Percentiles rank a stretch among this genome's conserved stretches.
Evolutionary conservation across 2,888 invertebrate genomes (phyloP).

Genomic region (Seira ritae): DNA sequence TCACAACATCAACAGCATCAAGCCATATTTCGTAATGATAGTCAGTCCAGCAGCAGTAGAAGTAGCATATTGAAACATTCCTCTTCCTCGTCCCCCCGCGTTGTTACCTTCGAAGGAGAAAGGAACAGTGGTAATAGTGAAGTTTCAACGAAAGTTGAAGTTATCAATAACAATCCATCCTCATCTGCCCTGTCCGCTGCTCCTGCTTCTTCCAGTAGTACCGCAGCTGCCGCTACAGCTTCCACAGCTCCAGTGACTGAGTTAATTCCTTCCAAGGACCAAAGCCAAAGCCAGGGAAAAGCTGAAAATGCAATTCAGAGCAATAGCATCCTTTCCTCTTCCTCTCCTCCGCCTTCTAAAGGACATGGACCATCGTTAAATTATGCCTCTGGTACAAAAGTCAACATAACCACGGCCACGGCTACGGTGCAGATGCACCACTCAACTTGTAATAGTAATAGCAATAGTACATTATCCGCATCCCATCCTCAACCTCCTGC

Average conservation of each 20-base stretch:
- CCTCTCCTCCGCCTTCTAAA: not conserved
- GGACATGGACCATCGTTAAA: no score
- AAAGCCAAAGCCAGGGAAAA: constrained; percentile 1
- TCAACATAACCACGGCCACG: no score
- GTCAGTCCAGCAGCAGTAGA: constrained; percentile 47
- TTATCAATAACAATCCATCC: constrained; percentile 62
- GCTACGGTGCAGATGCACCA: no score
- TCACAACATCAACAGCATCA: constrained; percentile 29
- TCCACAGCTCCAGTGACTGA: constrained; percentile 57
- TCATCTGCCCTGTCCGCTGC: no score
- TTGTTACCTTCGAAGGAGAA: constrained; percentile 55
- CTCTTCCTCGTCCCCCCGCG: constrained; percentile 42
- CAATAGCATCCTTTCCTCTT: no score
- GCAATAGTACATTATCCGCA: no score
- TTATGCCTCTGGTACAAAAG: no score
- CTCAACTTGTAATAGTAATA: not conserved
- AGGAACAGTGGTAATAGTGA: constrained; percentile 48
- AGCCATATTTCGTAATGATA: constrained; percentile 30
- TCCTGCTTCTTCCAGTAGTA: no score
- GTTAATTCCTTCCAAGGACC: constrained; percentile 58
- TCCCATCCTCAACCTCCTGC: no score
- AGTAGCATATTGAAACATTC: constrained; percentile 51
- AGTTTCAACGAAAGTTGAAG: constrained; percentile 44
- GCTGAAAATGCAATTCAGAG: no score
- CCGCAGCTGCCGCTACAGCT: no score